phyloP scores from a whole-genome alignment of 2,113 vertebrate genomes.

The Oreochromis aureus region DNA sequence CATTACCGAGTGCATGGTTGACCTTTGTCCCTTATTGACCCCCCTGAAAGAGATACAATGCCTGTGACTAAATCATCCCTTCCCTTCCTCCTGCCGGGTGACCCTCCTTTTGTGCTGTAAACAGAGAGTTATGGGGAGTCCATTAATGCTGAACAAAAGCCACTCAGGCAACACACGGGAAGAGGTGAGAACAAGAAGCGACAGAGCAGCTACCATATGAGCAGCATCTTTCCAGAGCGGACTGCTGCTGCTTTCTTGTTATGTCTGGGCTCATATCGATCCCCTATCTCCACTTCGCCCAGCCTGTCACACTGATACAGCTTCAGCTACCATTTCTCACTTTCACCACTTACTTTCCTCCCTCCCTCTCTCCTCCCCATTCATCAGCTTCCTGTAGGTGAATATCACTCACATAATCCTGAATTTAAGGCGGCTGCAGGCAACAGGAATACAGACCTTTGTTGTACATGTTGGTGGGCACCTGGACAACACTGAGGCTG shows the following conservation, averaged over 20 bases:
- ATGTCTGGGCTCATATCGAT: constrained; percentile 56
- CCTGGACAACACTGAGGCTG: constrained; percentile 94
- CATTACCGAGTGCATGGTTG: constrained; percentile 15
- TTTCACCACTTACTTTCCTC: constrained; percentile 6
- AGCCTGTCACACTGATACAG: constrained; percentile 22
- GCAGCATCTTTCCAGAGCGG: constrained; percentile 18
- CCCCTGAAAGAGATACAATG: constrained; percentile 33
- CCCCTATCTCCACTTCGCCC: constrained; percentile 9
- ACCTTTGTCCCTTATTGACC: constrained; percentile 56
- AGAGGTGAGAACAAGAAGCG: constrained; percentile 37
- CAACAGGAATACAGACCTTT: constrained; percentile 68
- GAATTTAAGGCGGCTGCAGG: background rate
- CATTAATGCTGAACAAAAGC: constrained; percentile 66
- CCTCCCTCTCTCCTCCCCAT: background rate
- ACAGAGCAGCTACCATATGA: constrained; percentile 35
- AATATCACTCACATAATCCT: background rate
- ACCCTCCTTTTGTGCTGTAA: constrained; percentile 56
- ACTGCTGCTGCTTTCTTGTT: constrained; percentile 21
- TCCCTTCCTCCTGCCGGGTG: constrained; percentile 28
- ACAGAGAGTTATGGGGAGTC: constrained; percentile 56
- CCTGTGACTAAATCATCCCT: constrained; percentile 39
- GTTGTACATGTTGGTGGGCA: constrained; percentile 98
- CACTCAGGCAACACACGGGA: background rate
- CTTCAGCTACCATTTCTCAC: constrained; percentile 6
- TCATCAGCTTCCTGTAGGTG: background rate